Conservation (phyloP, 1,140 invertebrate species). For the Nilaparvata lugens region DNA sequence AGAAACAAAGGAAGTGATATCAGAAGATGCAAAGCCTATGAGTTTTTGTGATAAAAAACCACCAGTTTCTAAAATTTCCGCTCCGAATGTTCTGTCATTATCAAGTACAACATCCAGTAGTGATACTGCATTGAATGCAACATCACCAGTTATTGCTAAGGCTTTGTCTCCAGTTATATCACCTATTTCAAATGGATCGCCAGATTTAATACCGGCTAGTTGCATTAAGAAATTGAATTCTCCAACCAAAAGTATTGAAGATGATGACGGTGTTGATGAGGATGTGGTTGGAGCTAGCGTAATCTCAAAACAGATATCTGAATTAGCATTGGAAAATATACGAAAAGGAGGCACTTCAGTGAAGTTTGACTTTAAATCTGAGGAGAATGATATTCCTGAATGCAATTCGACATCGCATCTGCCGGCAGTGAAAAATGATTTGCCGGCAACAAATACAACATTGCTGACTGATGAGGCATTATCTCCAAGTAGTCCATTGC, state of each 20-base stretch:
- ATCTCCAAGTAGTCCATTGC: neutral
- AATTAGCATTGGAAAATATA: constrained; percentile 54
- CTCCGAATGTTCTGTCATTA: too few relatives aligned
- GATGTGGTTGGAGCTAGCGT: neutral
- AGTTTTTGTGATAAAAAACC: neutral
- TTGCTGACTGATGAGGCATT: constrained; percentile 9
- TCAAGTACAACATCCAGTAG: too few relatives aligned
- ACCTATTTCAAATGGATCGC: too few relatives aligned
- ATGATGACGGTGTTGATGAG: constrained; percentile 5
- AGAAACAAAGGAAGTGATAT: neutral
- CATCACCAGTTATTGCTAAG: too few relatives aligned
- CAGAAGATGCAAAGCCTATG: neutral
- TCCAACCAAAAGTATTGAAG: neutral
- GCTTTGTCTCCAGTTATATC: too few relatives aligned
- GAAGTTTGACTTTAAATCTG: constrained; percentile 45
- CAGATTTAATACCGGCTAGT: neutral
- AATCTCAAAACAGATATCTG: constrained; percentile 40
- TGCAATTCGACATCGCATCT: constrained; percentile 38
- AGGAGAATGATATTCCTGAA: constrained; percentile 27
- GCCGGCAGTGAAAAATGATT: constrained; percentile 33
- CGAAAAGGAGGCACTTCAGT: constrained; percentile 51
- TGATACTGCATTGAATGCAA: too few relatives aligned
- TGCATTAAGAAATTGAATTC: neutral
- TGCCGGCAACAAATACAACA: constrained; percentile 20
- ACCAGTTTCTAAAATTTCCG: neutral